Base-by-base conservation (phyloP, 2,113 vertebrate genomes). In the Alligator sinensis region DNA sequence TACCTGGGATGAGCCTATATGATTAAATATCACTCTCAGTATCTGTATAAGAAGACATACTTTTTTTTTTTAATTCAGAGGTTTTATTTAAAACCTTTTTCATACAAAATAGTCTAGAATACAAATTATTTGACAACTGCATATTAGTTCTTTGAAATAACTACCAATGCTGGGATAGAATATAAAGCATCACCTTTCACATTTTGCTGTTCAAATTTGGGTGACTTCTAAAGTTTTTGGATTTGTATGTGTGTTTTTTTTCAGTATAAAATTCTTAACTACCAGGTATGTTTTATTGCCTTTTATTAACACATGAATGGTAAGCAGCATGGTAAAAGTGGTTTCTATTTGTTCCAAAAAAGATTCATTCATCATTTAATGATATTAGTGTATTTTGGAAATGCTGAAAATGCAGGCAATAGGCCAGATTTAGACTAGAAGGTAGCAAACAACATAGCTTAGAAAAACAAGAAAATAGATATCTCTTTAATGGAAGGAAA, bases 51-150 rank as follows among this genome's bases (percentile, higher is more conserved):
- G 5, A 25, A 77, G 30, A 89, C 47, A 60, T 30, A 16, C 3
- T 9, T n/a, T 84, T 28, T 47, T 9, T n/a, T 84, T 75, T 89
- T 95, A 86, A 89, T 74, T 91, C 77, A 84, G 79, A 92, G 83
- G 66, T 27, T 92, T 89, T 79, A 79, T 57, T 93, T 77, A 89
- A 80, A 4, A 1, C 88, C 64, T 82, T 79, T 90, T 6, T 70
- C 89, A 86, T 82, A 57, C 77, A 82, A 76, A 92, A 88, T 66
- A 3, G 19, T 82, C 82, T 81, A 76, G 11, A 22, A 80, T 87
- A 94, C 58, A 86, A 61, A 38, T 90, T 89, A 75, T 17, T 89
- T 21, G 17, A 30, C 60, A 81, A 78, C 66, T 76, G 27, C 79
- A 82, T 21, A 72, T 18, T 19, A 81, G 55, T 90, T 77, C 54